Base-by-base conservation (phyloP, 53 echinoderm and acorn worm species). In the Patiria pectinifera region DNA sequence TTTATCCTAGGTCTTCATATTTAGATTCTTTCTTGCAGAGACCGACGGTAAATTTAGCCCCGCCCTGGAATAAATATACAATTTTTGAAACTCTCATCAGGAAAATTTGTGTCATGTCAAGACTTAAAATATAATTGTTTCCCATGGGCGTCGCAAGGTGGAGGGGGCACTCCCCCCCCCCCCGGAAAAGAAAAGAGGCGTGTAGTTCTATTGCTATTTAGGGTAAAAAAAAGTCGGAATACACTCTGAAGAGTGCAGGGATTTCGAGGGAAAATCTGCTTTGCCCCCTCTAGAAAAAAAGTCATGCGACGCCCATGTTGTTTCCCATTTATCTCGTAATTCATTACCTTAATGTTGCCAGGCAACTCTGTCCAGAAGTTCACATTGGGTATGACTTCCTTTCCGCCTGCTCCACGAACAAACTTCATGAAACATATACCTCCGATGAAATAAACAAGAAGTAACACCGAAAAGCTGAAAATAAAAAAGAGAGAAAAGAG, bases 301-400 rank as follows among this genome's bases (percentile, higher is more conserved):
- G n/a, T 35, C 35, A 35, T 35, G 35, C 35, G 35, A 35, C 35
- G 35, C 35, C 35, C 35, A 35, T 35, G 35, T 35, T 35, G 35
- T 35, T 35, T 35, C 35, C 35, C 35, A 35, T 35, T 35, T 35
- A 35, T 35, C 35, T 35, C 35, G 35, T 35, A 35, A 0, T 35
- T 1, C 35, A 35, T 35, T 35, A 91, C 91, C 91, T 91, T 91
- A 61, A 91, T 82, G 49, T 81, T 23, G 16, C 22, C 35, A 21
- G 70, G 84, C 12, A 91, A 58, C 18, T 84, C 84, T 24, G 83
- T 44, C 92, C 92, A 91, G 53, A 91, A 84, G 21, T 9, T 16
- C 9, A 25, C 48, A 58, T 91, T 91, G 59, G 92, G 92, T 48
- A 91, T 72, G 18, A 84, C 25, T 49, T 91, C 92, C 48, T 82